These are phyloP conservation scores for Geotrupes spiniger DNA, from an alignment of 2,888 invertebrate species.

Conservation along the genomic window DNA sequence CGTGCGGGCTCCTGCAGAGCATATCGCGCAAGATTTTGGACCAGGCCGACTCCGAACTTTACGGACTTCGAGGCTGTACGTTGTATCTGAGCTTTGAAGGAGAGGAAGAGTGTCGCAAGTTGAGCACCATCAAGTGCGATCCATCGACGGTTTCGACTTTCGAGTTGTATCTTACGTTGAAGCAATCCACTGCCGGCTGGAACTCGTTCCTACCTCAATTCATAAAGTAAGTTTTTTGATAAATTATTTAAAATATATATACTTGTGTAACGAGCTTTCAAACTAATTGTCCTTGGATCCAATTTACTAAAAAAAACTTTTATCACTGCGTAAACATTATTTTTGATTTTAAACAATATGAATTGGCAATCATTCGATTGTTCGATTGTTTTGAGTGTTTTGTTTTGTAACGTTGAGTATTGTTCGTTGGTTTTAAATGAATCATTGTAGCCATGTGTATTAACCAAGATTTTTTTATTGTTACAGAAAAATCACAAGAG, in stretches of 20 bases:
- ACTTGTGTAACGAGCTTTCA: too few relatives aligned
- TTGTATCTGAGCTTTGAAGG: conserved; percentile 80
- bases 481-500: conserved; percentile 77
- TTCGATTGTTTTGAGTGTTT: too few relatives aligned
- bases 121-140: conserved; percentile 82
- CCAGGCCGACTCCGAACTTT: conserved; percentile 86
- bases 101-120: conserved; percentile 60
- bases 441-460: too few relatives aligned
- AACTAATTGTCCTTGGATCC: too few relatives aligned
- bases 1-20: conserved; percentile 75
- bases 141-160: conserved; percentile 84
- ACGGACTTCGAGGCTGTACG: conserved; percentile 84
- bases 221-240: conserved; percentile 72
- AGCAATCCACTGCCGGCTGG: conserved; percentile 83
- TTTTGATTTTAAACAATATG: background rate
- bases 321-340: background rate
- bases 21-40: conserved; percentile 77
- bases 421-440: too few relatives aligned
- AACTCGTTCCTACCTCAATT: conserved; percentile 82
- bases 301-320: background rate
- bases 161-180: conserved; percentile 82
- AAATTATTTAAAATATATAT: too few relatives aligned
- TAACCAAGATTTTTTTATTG: conserved; percentile 35
- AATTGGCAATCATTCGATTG: too few relatives aligned
- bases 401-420: too few relatives aligned